A percentile compares a stretch with the other conserved stretches of the same genome.
These are phyloP conservation scores for Cataglyphis hispanica DNA, from an alignment of 1,140 invertebrate genomes.

Conservation along the genomic window DNA sequence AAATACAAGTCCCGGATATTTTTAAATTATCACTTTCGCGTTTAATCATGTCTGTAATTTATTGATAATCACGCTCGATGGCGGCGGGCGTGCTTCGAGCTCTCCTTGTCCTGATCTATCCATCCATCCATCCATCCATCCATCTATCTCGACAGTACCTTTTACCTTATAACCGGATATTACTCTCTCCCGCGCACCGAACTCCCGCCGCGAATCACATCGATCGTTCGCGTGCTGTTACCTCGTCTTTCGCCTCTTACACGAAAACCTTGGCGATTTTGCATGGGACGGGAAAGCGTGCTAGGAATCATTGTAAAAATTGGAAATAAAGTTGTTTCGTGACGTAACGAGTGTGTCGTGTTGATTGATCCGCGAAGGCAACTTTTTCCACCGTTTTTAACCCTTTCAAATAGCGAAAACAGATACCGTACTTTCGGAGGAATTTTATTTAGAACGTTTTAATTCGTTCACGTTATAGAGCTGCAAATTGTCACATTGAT, in stretches of 20 bases:
- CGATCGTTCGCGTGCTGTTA: constrained; percentile 44
- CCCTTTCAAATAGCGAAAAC: neutral
- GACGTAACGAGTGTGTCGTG: neutral
- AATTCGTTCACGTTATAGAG: no score
- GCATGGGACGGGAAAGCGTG: neutral
- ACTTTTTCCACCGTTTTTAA: neutral
- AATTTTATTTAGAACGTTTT: neutral
- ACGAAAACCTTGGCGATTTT: constrained; percentile 37
- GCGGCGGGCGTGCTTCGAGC: neutral
- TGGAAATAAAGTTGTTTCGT: constrained; percentile 57
- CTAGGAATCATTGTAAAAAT: constrained; percentile 58
- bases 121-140: constrained; percentile 1
- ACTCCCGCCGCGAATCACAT: constrained; percentile 37
- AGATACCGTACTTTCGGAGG: no score
- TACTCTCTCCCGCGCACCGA: constrained; percentile 16
- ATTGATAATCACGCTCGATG: neutral
- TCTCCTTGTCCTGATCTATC: constrained; percentile 19
- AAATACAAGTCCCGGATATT: neutral
- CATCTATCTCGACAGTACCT: neutral
- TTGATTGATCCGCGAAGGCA: constrained; percentile 8
- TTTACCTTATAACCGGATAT: constrained; percentile 57
- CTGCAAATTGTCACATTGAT: no score
- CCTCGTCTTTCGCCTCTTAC: constrained; percentile 34
- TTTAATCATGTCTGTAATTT: neutral
- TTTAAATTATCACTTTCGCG: constrained; percentile 12